Base-by-base conservation (phyloP, 2,888 invertebrate genomes). In the Baronia brevicornis region DNA sequence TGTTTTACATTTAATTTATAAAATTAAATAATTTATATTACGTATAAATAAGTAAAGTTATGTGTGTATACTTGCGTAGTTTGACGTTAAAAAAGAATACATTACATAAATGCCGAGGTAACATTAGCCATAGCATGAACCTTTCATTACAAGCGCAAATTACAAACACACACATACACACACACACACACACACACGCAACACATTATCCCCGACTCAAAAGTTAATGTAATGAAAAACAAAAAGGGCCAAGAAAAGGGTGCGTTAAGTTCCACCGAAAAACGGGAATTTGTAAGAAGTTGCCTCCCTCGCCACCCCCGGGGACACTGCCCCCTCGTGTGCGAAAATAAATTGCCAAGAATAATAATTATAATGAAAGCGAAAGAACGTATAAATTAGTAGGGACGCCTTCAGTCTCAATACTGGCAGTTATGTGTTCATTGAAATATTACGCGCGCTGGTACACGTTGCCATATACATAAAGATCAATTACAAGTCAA, bases 331-430 rank as follows among this genome's bases (percentile, higher is more conserved):
- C 79, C 79, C 80, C 78, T 67, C 82, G 84, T 82, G 80, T 82
- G 84, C 82, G 80, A 82, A 84, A 82, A 84, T 84, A 84, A 84
- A 84, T 84, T 84, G 82, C 82, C 79, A 82, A 80, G 84, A 84
- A 84, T 84, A 82, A 84, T 84, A 84, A 84, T 84, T 84, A 84
- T 84, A 84, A 84, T 80, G 82, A 84, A 84, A 80, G 80, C 78
- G 82, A 84, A 84, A 84, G 82, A 82, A 82, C 80, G 80, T 79
- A 84, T 84, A 84, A 84, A 84, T 84, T 84, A 82, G 79, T 82
- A 75, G 82, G 82, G 82, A 80, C 78, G 78, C 65, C 60, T 66
- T 60, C 63, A 71, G 75, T 65, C 67, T 70, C 63, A 66, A 66
- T 65, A 66, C 55, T 40, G 46, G 20, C 53, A 43, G 27, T 54